Base-by-base conservation (phyloP, 64 coral and sea anemone genomes). In the Montipora foliosa region DNA sequence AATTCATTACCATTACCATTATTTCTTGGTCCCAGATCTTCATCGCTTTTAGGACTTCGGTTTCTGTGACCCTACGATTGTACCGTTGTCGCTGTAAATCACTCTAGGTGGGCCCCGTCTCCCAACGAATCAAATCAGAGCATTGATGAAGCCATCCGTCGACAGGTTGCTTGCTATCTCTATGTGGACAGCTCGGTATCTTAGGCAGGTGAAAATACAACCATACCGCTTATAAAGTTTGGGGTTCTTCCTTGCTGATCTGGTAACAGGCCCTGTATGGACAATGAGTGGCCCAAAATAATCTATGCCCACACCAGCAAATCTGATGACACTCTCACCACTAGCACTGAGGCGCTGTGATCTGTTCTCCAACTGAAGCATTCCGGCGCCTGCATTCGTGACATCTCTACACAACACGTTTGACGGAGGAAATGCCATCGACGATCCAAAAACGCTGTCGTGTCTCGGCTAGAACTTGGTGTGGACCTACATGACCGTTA, bases 141-240 rank as follows among this genome's bases (percentile, higher is more conserved):
- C 90, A 21, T 92, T 92, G 25, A 93, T 76, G 59, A 93, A 93
- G 49, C 91, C 87, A 55, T 93, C 82, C 16, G 91, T 93, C 6
- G 92, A 71, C 57, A 88, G 61, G 53, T 88, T 46, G 60, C 67
- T 78, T 16, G 92, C 91, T 11, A 86, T 16, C 10, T 93, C 82
- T 5, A 93, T 79, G 78, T 93, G 84, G 14, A 93, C 92, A 49
- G 92, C 92, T 80, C 83, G 67, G 29, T 93, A 88, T 78, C 84
- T 79, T 20, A 93, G 87, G 77, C 92, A 88, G 37, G 37, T 37
- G 37, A 37, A 37, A 2, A 37, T 37, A 37, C 37, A 37, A 37
- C 37, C 37, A 37, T 2, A 37, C 37, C 14, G 48, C 53, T 59
- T 74, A 24, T 74, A 10, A 25, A 74, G 71, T 25, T 74, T 74